Conservation (phyloP, 37 sponge, comb jelly and placozoan species). For the Cliona cf. orientalis region DNA sequence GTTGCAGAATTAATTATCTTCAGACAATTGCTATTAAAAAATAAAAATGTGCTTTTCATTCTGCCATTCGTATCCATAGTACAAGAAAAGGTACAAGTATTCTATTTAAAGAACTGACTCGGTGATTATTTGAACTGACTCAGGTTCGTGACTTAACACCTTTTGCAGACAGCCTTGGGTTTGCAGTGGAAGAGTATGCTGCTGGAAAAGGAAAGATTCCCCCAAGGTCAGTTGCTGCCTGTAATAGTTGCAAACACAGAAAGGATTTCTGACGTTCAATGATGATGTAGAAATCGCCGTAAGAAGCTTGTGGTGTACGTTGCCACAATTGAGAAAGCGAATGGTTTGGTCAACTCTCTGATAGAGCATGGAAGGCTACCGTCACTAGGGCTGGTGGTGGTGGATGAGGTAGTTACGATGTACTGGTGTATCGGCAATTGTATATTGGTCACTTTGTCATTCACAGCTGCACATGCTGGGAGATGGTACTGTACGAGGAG, state of each 20-base stretch:
- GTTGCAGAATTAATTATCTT: constrained; percentile 94
- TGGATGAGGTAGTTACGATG: constrained; percentile 76
- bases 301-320: constrained; percentile 81
- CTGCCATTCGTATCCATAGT: constrained; percentile 95
- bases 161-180: constrained; percentile 78
- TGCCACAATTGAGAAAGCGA: constrained; percentile 96
- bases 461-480: constrained; percentile 94
- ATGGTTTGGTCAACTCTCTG: constrained; percentile 82
- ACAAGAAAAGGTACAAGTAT: constrained; percentile 83
- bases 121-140: no score
- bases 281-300: constrained; percentile 29
- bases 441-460: not conserved
- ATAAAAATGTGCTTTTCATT: constrained; percentile 81
- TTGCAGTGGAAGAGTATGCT: constrained; percentile 95
- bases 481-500: constrained; percentile 88
- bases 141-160: constrained; percentile 85
- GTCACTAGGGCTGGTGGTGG: constrained; percentile 84
- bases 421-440: not conserved
- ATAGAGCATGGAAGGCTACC: constrained; percentile 66
- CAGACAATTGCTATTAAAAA: constrained; percentile 57
- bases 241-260: no score
- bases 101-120: no score
- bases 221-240: constrained; percentile 68
- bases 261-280: not conserved
- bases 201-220: constrained; percentile 84